A percentile compares a stretch with the other conserved stretches of the same genome.
phyloP scores from a whole-genome alignment of 2,113 vertebrate genomes.

The Chaetops frenatus region DNA sequence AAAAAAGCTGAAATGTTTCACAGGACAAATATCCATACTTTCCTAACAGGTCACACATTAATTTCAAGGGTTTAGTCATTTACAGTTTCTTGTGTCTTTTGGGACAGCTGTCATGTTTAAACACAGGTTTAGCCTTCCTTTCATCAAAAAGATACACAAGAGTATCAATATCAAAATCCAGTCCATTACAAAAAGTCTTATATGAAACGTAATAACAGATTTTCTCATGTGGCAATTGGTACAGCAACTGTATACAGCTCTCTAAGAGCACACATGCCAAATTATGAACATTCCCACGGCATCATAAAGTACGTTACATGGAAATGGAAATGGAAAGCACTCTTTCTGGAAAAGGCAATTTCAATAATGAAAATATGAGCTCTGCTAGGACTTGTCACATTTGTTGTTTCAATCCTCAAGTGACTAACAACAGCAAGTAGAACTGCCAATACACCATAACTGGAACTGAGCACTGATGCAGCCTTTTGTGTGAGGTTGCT shows the following conservation, averaged over 20 bases:
- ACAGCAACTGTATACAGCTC: neutral
- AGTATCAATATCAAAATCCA: neutral
- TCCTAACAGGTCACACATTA: neutral
- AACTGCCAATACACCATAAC: slow-evolving; percentile 3
- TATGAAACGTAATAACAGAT: neutral
- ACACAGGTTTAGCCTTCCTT: slow-evolving; percentile 24
- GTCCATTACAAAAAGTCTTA: neutral
- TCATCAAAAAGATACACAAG: neutral
- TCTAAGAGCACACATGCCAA: neutral
- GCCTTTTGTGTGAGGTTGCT: neutral
- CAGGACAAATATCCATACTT: neutral
- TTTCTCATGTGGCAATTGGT: neutral
- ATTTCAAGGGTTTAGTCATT: slow-evolving; percentile 40
- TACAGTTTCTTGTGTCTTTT: slow-evolving; percentile 28
- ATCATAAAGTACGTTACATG: neutral
- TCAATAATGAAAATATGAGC: neutral
- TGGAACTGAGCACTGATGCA: slow-evolving; percentile 50
- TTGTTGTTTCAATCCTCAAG: neutral
- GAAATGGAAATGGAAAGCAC: neutral
- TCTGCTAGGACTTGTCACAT: neutral
- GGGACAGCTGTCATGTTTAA: slow-evolving; percentile 30
- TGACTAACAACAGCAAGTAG: neutral
- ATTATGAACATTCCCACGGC: neutral
- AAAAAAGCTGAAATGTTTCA: slow-evolving; percentile 27
- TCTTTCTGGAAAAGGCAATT: neutral